Evolutionary conservation across 2,797 vertebrate species (phyloP), one percentile per base, ranked within the genome.

Genomic region (Sebastes reedi): DNA sequence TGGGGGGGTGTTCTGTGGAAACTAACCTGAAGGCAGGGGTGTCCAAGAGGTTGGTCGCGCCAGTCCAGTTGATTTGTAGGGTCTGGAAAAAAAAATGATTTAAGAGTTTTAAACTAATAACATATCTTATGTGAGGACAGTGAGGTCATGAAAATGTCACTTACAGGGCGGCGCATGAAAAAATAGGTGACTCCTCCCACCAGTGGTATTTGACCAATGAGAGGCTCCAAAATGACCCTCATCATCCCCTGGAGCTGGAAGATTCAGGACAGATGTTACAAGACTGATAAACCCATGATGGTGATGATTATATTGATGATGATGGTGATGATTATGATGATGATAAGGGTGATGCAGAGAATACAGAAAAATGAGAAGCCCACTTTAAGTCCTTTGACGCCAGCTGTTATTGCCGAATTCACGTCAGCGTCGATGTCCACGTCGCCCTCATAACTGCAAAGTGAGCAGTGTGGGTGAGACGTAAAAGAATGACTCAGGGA

Each of bases 161-260:
- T 97, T 83, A 99, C 98, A 16, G 99, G 99, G 74, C 96, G 96
- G 64, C 97, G 97, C 36, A 99, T 96, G 86, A 99, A 98, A 92
- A 99, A 99, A 64, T 98, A 86, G 0, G 99, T 99, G 83, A 99
- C 95, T 0, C 98, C 98, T 89, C 98, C 99, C 81, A 99, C 92
- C 71, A 99, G 95, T 1, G 98, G 98, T 3, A 94, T 91, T 46
- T 98, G 95, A 0, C 96, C 95, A 75, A 98, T 94, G 20, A 99
- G 96, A 5, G 99, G 99, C 39, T 97, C 96, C 75, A 99, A 95
- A 91, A 99, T 97, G 81, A 99, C 88, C 34, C 98, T 88, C 46
- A 99, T 61, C 0, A 96, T 98, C 69, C 98, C 98, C 7, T 96
- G 91, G 79, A 99, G 75, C 99, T 99, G 86, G 55, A 91, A 42